Conservation (phyloP, 2,888 invertebrate genomes). For the Tetheella fluctuosa region DNA sequence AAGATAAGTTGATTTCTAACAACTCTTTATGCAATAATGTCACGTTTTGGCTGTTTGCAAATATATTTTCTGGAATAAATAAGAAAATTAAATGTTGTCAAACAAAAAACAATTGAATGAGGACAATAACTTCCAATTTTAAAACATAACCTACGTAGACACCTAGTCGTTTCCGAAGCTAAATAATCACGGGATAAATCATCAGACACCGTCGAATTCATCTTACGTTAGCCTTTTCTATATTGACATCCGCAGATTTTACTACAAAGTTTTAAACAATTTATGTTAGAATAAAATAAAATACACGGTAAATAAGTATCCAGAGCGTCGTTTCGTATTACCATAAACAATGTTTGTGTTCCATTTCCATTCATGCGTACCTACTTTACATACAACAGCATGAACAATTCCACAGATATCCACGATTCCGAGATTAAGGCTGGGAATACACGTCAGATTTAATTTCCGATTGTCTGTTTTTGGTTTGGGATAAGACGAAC, state of each 20-base stretch:
- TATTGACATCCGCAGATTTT: slow-evolving; percentile 44
- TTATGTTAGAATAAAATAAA: slow-evolving; percentile 16
- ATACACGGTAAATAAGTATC: slow-evolving; percentile 14
- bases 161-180: slow-evolving; percentile 67
- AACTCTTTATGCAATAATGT: slow-evolving; percentile 67
- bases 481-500: no score
- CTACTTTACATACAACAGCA: no score
- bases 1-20: slow-evolving; percentile 74
- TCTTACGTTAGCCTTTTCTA: slow-evolving; percentile 58
- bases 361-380: no score
- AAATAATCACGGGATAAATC: slow-evolving; percentile 71
- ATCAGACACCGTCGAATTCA: slow-evolving; percentile 76
- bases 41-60: slow-evolving; percentile 62
- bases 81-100: slow-evolving; percentile 35
- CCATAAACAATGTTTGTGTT: slow-evolving; percentile 34
- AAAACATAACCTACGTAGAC: slow-evolving; percentile 77
- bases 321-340: slow-evolving; percentile 41
- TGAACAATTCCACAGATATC: no score
- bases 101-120: slow-evolving; percentile 60
- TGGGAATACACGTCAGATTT: no score
- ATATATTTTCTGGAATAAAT: slow-evolving; percentile 73
- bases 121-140: slow-evolving; percentile 61
- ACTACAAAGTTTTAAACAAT: slow-evolving; percentile 21
- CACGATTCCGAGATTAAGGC: no score
- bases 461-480: no score